Evolutionary conservation across 92 coral and sea anemone genomes (phyloP), one percentile per base, ranked within the genome.

Genomic region (Umimayanthus chanpuru): DNA sequence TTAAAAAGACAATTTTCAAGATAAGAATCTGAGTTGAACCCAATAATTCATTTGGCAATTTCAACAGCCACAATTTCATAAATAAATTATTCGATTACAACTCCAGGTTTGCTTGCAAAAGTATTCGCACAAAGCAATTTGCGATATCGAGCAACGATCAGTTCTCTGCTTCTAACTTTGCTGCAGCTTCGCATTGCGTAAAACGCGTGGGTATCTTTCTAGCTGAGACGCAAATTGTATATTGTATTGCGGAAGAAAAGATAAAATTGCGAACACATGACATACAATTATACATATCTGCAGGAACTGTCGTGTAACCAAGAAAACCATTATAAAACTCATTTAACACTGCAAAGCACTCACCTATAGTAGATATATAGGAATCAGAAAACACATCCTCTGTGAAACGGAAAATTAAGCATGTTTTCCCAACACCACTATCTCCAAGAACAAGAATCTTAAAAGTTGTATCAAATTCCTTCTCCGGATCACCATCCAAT

Each of bases 381-480:
- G 98, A 93, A 75, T 97, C 99, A 3, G 99, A 95, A 71, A 95
- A 97, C 47, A 97, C 86, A 76, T 94, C 97, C 81, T 97, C 99
- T 0, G 98, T 94, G 71, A 95, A 97, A 84, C 99, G 94, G 80
- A 95, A 97, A 50, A 97, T 97, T 76, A 97, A 70, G 65, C 99
- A 97, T 7, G 99, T 95, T 88, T 97, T 97, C 8, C 99, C 99
- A 23, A 97, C 99, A 36, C 98, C 99, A 49, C 99, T 97, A 70
- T 97, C 99, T 28, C 99, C 99, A 39, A 97, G 94, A 47, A 97
- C 98, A 28, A 97, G 92, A 40, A 97, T 97, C 79, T 97, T 97
- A 91, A 91, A 97, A 12, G 99, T 97, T 67, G 93, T 86, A 80
- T 97, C 99, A 90, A 92, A 95, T 66, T 97, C 99, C 79, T 95